Conservation (phyloP, 2,888 invertebrate genomes). For the Prosapia bicincta region DNA sequence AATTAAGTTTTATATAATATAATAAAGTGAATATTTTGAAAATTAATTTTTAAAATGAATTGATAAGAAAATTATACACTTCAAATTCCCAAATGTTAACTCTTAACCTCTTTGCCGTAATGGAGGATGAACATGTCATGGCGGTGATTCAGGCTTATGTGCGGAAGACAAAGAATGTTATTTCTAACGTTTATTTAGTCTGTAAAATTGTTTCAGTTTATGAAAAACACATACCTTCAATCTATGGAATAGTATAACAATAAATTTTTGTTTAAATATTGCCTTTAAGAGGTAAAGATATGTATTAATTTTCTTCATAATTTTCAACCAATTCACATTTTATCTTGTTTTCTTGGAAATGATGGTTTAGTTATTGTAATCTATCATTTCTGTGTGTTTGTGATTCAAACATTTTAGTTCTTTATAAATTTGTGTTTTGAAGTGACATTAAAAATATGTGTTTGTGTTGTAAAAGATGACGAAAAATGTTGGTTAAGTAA, state of each 20-base stretch:
- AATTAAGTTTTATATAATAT: no score
- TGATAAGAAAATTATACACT: neutral
- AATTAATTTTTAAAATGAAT: neutral
- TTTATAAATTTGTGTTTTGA: neutral
- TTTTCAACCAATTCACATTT: neutral
- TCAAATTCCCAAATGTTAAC: neutral
- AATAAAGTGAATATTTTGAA: no score
- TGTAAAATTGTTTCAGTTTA: conserved; percentile 7
- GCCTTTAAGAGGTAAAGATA: neutral
- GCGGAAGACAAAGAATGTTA: conserved; percentile 28
- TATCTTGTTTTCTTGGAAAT: neutral
- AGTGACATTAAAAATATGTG: neutral
- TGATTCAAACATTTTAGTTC: no score
- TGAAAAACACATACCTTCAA: neutral
- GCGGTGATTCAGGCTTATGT: conserved; percentile 24
- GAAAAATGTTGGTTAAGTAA: neutral
- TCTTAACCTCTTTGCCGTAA: neutral
- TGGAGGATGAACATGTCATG: conserved; percentile 26
- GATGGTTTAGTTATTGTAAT: neutral
- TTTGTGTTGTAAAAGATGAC: neutral
- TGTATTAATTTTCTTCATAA: neutral
- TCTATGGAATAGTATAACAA: conserved; percentile 12
- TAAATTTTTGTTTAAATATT: conserved; percentile 4
- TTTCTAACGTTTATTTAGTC: conserved; percentile 10
- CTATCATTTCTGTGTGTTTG: neutral